A percentile compares a stretch with the other conserved stretches of the same genome.
phyloP scores from a whole-genome alignment of 2,888 invertebrate genomes.

The Mythimna vitellina region DNA sequence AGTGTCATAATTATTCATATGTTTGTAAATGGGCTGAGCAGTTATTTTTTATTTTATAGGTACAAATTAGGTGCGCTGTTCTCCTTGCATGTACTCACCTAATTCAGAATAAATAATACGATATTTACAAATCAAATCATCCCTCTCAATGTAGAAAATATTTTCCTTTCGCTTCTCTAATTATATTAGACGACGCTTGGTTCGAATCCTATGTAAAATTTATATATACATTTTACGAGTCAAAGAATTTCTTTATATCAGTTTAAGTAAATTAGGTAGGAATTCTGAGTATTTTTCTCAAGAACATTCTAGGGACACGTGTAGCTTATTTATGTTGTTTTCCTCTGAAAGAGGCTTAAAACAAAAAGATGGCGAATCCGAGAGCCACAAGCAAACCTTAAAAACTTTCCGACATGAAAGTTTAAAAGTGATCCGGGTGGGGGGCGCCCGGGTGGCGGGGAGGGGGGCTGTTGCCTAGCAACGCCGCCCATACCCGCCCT shows the following conservation, averaged over 20 bases:
- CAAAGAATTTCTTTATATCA: slow-evolving; percentile 63
- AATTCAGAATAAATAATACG: slow-evolving; percentile 41
- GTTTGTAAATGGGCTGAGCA: no score
- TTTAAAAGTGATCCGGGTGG: slow-evolving; percentile 89
- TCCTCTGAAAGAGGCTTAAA: slow-evolving; percentile 80
- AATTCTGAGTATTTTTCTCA: slow-evolving; percentile 53
- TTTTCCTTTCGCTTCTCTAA: slow-evolving; percentile 56
- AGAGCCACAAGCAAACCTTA: slow-evolving; percentile 89
- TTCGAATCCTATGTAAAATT: slow-evolving; percentile 59
- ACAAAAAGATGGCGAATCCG: slow-evolving; percentile 86
- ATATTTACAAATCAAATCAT: slow-evolving; percentile 55
- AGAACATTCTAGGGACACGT: slow-evolving; percentile 59
- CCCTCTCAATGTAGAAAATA: slow-evolving; percentile 44
- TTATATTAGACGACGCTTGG: slow-evolving; percentile 59
- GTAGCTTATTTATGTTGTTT: slow-evolving; percentile 71
- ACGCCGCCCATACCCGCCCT: slow-evolving; percentile 83
- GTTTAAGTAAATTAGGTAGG: slow-evolving; percentile 59
- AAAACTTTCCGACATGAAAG: slow-evolving; percentile 90
- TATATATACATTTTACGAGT: slow-evolving; percentile 59
- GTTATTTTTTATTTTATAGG: not conserved
- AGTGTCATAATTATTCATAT: no score
- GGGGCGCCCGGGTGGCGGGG: slow-evolving; percentile 64
- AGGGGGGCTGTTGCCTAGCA: slow-evolving; percentile 82
- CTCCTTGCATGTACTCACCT: slow-evolving; percentile 12
- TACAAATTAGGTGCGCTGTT: slow-evolving; percentile 2